Conservation (phyloP, 2,113 vertebrate species). For the Chloebia gouldiae region DNA sequence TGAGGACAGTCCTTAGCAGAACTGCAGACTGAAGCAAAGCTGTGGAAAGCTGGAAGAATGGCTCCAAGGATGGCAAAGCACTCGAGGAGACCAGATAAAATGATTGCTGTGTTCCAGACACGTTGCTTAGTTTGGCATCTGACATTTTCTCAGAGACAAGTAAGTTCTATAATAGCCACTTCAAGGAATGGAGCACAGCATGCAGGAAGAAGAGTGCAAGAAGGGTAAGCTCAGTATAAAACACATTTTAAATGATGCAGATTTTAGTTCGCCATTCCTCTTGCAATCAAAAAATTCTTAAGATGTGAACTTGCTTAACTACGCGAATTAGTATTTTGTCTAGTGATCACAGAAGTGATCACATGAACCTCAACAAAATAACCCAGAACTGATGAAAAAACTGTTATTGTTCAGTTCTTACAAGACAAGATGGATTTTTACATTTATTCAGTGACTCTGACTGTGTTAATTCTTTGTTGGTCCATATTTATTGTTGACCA, state of each 20-base stretch:
- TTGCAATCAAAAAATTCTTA: not conserved
- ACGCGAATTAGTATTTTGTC: not conserved
- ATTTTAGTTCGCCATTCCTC: not conserved
- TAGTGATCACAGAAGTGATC: not conserved
- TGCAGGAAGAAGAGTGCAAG: not conserved
- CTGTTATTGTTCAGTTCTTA: not conserved
- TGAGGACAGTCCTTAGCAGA: not conserved
- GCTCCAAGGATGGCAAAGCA: not conserved
- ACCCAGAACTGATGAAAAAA: not conserved
- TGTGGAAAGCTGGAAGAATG: not conserved
- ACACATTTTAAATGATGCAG: not conserved
- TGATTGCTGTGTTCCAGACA: not conserved
- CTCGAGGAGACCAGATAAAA: not conserved
- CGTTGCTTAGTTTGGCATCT: not conserved
- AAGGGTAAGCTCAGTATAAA: slow-evolving; percentile 30
- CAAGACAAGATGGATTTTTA: not conserved
- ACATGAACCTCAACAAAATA: not conserved
- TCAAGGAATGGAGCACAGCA: not conserved
- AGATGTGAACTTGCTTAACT: not conserved
- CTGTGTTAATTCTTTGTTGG: not conserved
- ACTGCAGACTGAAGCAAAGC: not conserved
- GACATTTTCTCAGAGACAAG: not conserved
- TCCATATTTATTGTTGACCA: not conserved
- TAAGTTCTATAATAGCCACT: not conserved
- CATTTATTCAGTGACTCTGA: not conserved